Conservation (phyloP, 2,113 vertebrate species). For the Rhynchomys soricoides region DNA sequence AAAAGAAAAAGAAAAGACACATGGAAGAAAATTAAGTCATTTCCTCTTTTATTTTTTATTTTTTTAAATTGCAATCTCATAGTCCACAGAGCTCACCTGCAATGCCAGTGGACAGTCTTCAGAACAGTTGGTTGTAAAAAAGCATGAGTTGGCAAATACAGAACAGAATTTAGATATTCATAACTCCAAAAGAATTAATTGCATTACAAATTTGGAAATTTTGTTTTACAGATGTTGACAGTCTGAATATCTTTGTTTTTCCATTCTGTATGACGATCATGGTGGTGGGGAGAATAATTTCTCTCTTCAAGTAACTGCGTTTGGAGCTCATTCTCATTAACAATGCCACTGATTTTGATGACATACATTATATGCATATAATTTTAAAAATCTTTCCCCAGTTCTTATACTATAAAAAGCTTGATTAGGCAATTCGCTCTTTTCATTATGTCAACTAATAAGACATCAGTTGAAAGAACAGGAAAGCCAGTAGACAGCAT, state of each 20-base stretch:
- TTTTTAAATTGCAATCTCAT: background rate
- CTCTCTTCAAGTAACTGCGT: constrained; percentile 51
- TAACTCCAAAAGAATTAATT: constrained; percentile 56
- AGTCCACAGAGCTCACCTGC: background rate
- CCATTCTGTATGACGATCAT: constrained; percentile 32
- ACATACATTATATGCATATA: constrained; percentile 56
- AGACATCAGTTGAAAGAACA: constrained; percentile 68
- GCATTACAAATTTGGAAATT: constrained; percentile 3
- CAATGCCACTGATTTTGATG: constrained; percentile 70
- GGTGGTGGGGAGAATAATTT: constrained; percentile 22
- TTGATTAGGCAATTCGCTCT: constrained; percentile 67
- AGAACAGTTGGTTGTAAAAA: background rate
- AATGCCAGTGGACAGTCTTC: background rate
- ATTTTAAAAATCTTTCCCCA: constrained; percentile 59
- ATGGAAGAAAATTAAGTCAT: too few relatives aligned
- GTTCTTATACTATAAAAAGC: constrained; percentile 68
- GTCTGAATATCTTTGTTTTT: constrained; percentile 43
- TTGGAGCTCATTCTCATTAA: constrained; percentile 67
- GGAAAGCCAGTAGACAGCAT: constrained; percentile 55
- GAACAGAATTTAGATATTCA: constrained; percentile 5
- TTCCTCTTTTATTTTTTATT: too few relatives aligned
- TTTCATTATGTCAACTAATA: constrained; percentile 75
- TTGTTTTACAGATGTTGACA: constrained; percentile 50
- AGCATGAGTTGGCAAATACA: constrained; percentile 26
- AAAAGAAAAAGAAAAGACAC: too few relatives aligned